Base-by-base conservation (phyloP, 1,140 invertebrate genomes). In the Saccostrea glomerata region DNA sequence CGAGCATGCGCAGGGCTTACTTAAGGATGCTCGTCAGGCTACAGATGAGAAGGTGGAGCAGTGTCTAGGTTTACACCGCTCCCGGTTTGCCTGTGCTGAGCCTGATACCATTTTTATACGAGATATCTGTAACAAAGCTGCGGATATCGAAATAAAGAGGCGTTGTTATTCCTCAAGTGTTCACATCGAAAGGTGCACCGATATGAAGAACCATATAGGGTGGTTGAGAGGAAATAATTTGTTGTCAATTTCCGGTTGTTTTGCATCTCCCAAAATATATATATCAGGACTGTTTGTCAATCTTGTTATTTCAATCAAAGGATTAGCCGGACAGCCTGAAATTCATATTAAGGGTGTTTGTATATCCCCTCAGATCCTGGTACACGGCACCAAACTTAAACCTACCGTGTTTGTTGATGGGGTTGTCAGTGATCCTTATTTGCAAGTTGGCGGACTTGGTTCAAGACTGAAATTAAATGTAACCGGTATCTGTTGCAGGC, bases 371-470 rank as follows among this genome's bases (percentile, higher is more conserved):
- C 23, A 25, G 70, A 77, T 77, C 70, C 70, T 77, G 70, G 70
- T 77, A 36, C 11, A 30, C 70, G 70, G 70, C 70, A 77, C 70
- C 70, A 77, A 77, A 77, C 70, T 77, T 77, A 77, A 77, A 77
- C 70, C 70, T 17, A 77, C 23, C 3, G 70, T 77, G 15, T 77
- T 77, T 36, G 25, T 77, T 77, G 70, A 77, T 77, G 70, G 70
- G 3, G 30, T 77, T 30, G 70, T 77, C 70, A 77, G 15, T 77
- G 70, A 77, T 36, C 70, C 70, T 30, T 77, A 77, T 30, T 15
- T 77, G 9, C 25, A 77, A 77, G 70, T 77, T 15, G 13, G 15
- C 2, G 70, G 70, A 36, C 30, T 77, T 25, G 70, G 23, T 40
- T 77, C 70, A 13, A 77, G 70, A 25, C 25, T 77, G 25, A 77